A percentile compares a stretch with the other conserved stretches of the same genome.
Evolutionary conservation across 2,797 vertebrate species (phyloP).

Genomic region (Micropoecilia bifurca): DNA sequence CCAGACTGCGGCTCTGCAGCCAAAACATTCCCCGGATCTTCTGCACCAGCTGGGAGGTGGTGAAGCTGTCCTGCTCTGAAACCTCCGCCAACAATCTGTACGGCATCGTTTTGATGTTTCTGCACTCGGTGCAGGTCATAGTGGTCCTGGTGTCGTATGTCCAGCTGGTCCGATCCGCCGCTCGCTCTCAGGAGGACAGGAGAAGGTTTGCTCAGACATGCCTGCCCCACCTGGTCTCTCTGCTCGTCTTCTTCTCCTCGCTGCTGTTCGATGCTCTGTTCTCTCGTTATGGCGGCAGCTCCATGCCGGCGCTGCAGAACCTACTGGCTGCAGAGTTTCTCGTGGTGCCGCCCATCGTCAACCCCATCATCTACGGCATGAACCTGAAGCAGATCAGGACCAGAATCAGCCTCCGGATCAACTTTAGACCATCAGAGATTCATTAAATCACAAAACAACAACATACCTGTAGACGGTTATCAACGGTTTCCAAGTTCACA

Average conservation of each 20-base stretch:
- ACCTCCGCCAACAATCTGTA: slow-evolving; percentile 62
- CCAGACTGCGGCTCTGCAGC: slow-evolving; percentile 57
- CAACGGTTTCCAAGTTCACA: too few species aligned
- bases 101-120: slow-evolving; percentile 47
- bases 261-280: slow-evolving; percentile 62
- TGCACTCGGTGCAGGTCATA: slow-evolving; percentile 34
- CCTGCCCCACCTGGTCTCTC: slow-evolving; percentile 69
- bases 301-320: slow-evolving; percentile 47
- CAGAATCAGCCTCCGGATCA: slow-evolving; percentile 37
- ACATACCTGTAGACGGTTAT: too few species aligned
- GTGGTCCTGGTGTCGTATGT: slow-evolving; percentile 71
- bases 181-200: slow-evolving; percentile 36
- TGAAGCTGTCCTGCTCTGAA: slow-evolving; percentile 71
- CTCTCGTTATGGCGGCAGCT: slow-evolving; percentile 50
- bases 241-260: slow-evolving; percentile 52
- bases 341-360: slow-evolving; percentile 71
- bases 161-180: slow-evolving; percentile 54
- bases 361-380: slow-evolving; percentile 76
- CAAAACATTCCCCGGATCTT: slow-evolving; percentile 58
- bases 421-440: background rate
- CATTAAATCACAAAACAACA: background rate
- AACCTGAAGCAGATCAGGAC: slow-evolving; percentile 67
- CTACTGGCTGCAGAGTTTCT: slow-evolving; percentile 68
- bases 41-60: slow-evolving; percentile 77
- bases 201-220: slow-evolving; percentile 76